Conservation (phyloP, 2,113 vertebrate species). For the Macrotus californicus region DNA sequence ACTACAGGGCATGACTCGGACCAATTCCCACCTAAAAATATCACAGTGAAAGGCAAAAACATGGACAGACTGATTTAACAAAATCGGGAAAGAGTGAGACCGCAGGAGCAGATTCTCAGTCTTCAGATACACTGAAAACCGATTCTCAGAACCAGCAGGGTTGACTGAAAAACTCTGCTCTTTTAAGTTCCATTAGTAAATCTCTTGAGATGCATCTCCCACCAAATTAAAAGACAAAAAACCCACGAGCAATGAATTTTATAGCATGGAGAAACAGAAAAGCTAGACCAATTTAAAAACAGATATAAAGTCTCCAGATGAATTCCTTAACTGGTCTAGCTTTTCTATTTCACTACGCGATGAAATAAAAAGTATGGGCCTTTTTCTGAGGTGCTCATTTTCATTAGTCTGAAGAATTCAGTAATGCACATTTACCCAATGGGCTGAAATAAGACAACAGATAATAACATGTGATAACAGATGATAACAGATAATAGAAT, state of each 20-base stretch:
- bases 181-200: conserved; percentile 14
- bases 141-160: neutral
- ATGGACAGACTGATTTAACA: neutral
- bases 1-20: neutral
- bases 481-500: neutral
- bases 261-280: neutral
- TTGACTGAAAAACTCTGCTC: neutral
- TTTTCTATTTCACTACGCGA: neutral
- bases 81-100: neutral
- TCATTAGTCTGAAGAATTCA: neutral
- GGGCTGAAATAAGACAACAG: neutral
- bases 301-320: neutral
- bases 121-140: neutral
- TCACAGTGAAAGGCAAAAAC: neutral
- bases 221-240: neutral
- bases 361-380: neutral
- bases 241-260: neutral
- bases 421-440: neutral
- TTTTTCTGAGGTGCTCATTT: neutral
- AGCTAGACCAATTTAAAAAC: neutral
- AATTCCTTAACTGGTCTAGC: neutral
- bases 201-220: neutral
- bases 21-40: neutral
- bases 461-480: neutral
- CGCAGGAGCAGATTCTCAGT: neutral